A percentile compares a stretch with the other conserved stretches of the same genome.
These are phyloP conservation scores for Eilema caniola DNA, from an alignment of 2,888 invertebrate species.

Conservation along the genomic window DNA sequence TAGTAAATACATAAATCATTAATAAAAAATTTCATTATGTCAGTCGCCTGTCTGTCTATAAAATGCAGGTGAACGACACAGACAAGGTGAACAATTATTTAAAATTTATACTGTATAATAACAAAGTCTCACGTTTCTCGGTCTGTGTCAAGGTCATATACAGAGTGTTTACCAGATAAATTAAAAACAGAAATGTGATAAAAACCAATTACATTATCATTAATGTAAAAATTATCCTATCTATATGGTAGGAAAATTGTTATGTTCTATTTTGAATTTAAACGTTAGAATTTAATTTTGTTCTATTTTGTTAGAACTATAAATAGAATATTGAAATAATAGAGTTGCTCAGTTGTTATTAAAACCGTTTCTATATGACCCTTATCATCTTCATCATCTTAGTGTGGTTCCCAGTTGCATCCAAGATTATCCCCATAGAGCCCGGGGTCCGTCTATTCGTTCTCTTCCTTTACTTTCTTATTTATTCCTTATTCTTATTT, in stretches of 20 bases:
- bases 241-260: not conserved
- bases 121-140: not conserved
- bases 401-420: no score
- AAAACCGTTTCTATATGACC: no score
- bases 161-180: not conserved
- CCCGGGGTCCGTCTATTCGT: no score
- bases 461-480: no score
- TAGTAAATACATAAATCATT: not conserved
- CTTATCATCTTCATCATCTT: no score
- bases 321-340: no score
- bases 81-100: conserved; percentile 4
- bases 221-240: not conserved
- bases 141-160: conserved; percentile 2
- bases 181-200: not conserved
- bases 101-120: conserved; percentile 1
- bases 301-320: no score
- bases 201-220: not conserved
- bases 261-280: not conserved
- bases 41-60: not conserved
- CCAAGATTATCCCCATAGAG: no score
- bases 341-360: no score
- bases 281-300: not conserved
- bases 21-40: not conserved
- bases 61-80: not conserved
- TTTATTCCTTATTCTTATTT: no score